Evolutionary conservation across 2,113 vertebrate genomes (phyloP).

Genomic region (Fulmarus glacialis): DNA sequence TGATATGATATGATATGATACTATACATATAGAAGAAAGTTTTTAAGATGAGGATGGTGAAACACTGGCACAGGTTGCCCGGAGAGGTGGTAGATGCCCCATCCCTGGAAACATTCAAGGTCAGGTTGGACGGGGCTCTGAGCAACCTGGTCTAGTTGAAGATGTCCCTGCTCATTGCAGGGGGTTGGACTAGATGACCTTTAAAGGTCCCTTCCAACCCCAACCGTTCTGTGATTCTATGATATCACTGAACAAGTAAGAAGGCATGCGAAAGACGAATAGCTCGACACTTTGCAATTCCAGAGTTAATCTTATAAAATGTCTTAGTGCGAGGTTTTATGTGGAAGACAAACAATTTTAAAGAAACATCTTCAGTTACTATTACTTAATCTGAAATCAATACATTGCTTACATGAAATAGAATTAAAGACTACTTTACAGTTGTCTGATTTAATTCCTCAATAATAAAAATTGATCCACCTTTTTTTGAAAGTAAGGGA

Average conservation of each 20-base stretch:
- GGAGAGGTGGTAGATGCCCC: neutral
- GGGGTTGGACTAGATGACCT: neutral
- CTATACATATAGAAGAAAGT: neutral
- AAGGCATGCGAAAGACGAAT: rapidly evolving
- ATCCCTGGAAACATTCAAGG: neutral
- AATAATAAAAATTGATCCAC: conserved; percentile 7
- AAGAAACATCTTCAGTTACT: neutral
- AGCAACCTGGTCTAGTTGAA: neutral
- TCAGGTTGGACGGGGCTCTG: neutral
- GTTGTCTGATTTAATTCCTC: conserved; percentile 5
- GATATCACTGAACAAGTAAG: neutral
- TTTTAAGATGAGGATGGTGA: neutral
- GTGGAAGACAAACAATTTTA: neutral
- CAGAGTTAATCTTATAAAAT: neutral
- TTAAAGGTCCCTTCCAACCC: neutral
- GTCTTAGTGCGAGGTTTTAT: neutral
- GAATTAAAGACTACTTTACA: neutral
- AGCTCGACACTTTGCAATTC: neutral
- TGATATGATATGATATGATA: too few species aligned
- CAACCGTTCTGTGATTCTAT: neutral
- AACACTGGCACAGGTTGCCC: neutral
- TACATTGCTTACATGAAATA: neutral
- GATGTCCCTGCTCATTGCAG: neutral
- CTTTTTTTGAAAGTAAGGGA: neutral
- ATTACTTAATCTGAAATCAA: conserved; percentile 25